Evolutionary conservation across 2,797 vertebrate genomes (phyloP), one percentile per base, ranked within the genome.

Genomic region (Bucorvus abyssinicus): DNA sequence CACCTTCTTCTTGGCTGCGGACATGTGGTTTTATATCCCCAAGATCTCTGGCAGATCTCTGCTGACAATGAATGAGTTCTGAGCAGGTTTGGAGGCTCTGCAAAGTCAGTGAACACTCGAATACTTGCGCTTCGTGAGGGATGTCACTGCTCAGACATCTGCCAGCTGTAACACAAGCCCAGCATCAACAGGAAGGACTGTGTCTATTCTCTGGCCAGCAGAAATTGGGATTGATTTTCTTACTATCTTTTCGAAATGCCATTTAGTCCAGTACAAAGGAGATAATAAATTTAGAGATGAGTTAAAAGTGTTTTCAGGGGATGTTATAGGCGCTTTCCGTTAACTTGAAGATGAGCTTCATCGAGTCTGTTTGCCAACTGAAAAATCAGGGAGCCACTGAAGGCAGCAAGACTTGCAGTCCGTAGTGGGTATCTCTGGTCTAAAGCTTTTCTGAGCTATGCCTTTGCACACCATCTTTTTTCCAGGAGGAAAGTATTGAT

Each of bases 21-120:
- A 0, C 1, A 0, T 0, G 0, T 16, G 19, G 20, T 10, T 74
- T 82, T 71, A 5, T 30, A 45, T 23, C 59, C 63, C 44, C 45
- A 32, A 40, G 21, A 63, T 57, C 57, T n/a, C 5, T 6, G 27
- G 47, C 59, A 91, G 84, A 61, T 53, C 32, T 42, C 69, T 81
- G 76, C 53, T 78, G 71, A 42, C 38, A 70, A 11, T 1, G 5
- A 49, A 42, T 36, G 76, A 27, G 26, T 30, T 90, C 77, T 82
- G 64, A 63, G 55, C 1, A 2, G 44, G 67, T 56, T 80, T 55
- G 8, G 17, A 12, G 19, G 23, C 23, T 55, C 60, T 76, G 50
- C 27, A 89, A 71, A 86, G 38, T 6, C 59, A 80, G 32, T 70
- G 76, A 69, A 79, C n/a, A 8, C 22, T 30, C 0, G 1, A 32